Base-by-base conservation (phyloP, 2,888 invertebrate species). In the Apotomis betuletana region DNA sequence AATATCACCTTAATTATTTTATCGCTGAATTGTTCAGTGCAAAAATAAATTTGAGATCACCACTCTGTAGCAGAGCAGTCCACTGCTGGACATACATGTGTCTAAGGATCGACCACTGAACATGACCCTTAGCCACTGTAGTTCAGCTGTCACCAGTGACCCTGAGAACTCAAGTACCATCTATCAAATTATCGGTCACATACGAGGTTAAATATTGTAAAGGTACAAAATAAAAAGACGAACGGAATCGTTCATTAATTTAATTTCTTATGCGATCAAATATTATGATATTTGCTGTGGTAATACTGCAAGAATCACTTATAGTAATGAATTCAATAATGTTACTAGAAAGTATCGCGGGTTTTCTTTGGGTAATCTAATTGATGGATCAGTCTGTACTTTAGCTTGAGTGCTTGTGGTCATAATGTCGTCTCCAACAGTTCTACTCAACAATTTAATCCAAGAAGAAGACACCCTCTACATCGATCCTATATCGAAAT, bases 361-460 rank as follows among this genome's bases (percentile, higher is more conserved):
- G 51, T 44, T 62, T 63, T 71, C 49, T 59, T 57, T 59, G 36
- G 49, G 54, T 63, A 72, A 62, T 15, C 58, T 72, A 59, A 72
- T 68, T 62, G 67, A 71, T 67, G 67, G 51, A 61, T 9, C 57
- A 67, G n/a, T 67, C 55, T 44, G 57, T 67, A 51, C 60, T 36
- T 44, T 9, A 44, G 12, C 51, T 51, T 5, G 55, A 62, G 67
- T 46, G 52, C 49, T 52, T 6, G 36, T 5, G 57, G 62, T 55
- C 41, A 51, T 27, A 41, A 76, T 74, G 88, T 74, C 83, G 81
- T 80, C 81, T 59, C 82, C 81, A 8, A 74, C 77, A 4, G 80
- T 84, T 54, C 82, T 79, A 49, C 80, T 86, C 15, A 87, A 89
- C 65, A 84, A 84, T n/a, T 86, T 83, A 63, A 74, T 87, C 9